These are phyloP conservation scores for Chaetophractus vellerosus DNA, from an alignment of 2,797 vertebrate species.

Conservation along the genomic window DNA sequence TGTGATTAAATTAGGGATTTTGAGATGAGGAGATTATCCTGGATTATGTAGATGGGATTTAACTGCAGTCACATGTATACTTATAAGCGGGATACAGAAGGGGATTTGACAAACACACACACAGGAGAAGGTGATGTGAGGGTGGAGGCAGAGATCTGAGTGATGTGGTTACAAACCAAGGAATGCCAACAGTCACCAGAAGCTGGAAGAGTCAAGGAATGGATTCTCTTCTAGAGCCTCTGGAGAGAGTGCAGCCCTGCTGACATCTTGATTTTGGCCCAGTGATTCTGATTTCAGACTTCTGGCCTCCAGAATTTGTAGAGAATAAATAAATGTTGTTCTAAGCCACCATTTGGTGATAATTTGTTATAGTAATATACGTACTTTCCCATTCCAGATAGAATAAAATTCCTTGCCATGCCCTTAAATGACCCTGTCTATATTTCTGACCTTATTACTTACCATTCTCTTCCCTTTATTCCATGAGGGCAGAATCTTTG, in stretches of 20 bases:
- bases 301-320: neutral
- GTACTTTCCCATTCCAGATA: constrained; percentile 14
- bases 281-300: neutral
- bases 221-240: neutral
- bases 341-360: constrained; percentile 19
- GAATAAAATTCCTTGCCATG: neutral
- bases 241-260: neutral
- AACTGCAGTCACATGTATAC: neutral
- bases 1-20: neutral
- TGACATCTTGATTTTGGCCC: neutral
- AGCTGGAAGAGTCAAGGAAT: neutral
- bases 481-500: neutral
- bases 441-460: neutral
- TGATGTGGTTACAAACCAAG: neutral
- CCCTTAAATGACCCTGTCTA: neutral
- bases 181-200: neutral
- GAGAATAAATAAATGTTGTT: neutral
- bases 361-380: constrained; percentile 20
- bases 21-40: neutral
- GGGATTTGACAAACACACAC: neutral
- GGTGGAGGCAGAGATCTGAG: neutral
- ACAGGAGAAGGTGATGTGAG: neutral
- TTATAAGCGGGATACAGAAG: neutral
- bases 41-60: neutral
- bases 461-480: neutral